phyloP scores from a whole-genome alignment of 1,140 invertebrate genomes.

The Dolichoris vasculosae region DNA sequence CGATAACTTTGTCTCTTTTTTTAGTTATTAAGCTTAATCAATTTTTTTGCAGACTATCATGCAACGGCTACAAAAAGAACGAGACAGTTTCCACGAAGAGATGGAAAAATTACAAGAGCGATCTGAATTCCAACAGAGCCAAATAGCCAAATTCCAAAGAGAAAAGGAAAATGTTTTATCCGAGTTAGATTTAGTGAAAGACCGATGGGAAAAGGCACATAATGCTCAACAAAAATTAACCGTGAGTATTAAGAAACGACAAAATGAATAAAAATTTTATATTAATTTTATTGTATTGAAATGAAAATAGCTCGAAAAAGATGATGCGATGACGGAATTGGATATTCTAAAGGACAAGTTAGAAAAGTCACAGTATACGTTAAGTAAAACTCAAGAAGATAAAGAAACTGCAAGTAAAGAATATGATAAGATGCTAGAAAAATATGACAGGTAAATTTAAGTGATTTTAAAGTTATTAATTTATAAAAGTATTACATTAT shows the following conservation, averaged over 20 bases:
- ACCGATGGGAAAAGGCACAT: constrained; percentile 91
- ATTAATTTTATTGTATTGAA: background rate
- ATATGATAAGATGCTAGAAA: constrained; percentile 93
- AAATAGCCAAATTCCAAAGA: constrained; percentile 87
- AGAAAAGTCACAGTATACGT: constrained; percentile 87
- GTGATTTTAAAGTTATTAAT: constrained; percentile 5
- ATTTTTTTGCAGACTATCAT: constrained; percentile 76
- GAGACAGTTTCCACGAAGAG: constrained; percentile 87
- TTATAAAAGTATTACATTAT: too few relatives aligned
- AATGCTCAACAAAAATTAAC: constrained; percentile 88
- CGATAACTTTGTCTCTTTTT: too few relatives aligned
- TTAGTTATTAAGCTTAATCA: background rate
- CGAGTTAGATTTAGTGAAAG: constrained; percentile 89
- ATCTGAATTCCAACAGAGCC: constrained; percentile 84
- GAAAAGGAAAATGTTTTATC: constrained; percentile 88
- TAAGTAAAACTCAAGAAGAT: constrained; percentile 89
- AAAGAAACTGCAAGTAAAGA: constrained; percentile 91
- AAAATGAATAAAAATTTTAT: background rate
- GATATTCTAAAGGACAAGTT: constrained; percentile 92
- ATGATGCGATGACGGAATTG: constrained; percentile 88
- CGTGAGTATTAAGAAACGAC: constrained; percentile 69
- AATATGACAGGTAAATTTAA: constrained; percentile 87
- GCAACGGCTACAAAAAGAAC: constrained; percentile 89
- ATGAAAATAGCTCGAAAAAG: constrained; percentile 83
- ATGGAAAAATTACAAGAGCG: constrained; percentile 87